phyloP scores from a whole-genome alignment of 2,888 invertebrate species.

The Metopia argyrocephala region DNA sequence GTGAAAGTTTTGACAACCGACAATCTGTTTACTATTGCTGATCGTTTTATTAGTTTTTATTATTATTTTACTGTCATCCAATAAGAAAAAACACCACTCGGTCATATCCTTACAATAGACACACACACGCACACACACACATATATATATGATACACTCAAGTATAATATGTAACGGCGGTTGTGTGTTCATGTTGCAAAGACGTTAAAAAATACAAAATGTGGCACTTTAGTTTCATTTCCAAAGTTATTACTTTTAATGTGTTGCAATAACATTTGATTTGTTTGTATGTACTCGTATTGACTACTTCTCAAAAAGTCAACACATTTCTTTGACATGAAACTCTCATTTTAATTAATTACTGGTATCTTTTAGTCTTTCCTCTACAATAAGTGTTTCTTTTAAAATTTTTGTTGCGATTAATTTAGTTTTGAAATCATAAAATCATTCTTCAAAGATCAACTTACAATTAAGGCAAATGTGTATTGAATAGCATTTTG shows the following conservation, averaged over 20 bases:
- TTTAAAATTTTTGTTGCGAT: constrained; percentile 8
- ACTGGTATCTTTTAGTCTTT: constrained; percentile 38
- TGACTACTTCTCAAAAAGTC: not conserved
- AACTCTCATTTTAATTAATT: constrained; percentile 59
- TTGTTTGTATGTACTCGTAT: not conserved
- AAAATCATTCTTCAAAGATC: not conserved
- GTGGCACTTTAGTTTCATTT: constrained; percentile 2
- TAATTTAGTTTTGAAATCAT: constrained; percentile 16
- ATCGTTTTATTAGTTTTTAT: not conserved
- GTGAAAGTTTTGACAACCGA: constrained; percentile 57
- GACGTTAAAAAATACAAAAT: too few species aligned
- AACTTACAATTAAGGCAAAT: too few species aligned
- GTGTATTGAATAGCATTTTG: too few species aligned
- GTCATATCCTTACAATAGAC: constrained; percentile 26
- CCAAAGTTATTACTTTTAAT: not conserved
- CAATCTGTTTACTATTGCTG: not conserved
- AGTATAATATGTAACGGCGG: too few species aligned
- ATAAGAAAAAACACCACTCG: constrained; percentile 15
- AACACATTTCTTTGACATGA: constrained; percentile 47
- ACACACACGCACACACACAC: too few species aligned
- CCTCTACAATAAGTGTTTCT: constrained; percentile 1
- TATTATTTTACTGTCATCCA: not conserved
- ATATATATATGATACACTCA: constrained; percentile 10
- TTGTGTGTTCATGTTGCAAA: constrained; percentile 43
- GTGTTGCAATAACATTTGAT: constrained; percentile 23